A percentile compares a stretch with the other conserved stretches of the same genome.
phyloP scores from a whole-genome alignment of 2,888 invertebrate species.

The Neuroscelio doddi region DNA sequence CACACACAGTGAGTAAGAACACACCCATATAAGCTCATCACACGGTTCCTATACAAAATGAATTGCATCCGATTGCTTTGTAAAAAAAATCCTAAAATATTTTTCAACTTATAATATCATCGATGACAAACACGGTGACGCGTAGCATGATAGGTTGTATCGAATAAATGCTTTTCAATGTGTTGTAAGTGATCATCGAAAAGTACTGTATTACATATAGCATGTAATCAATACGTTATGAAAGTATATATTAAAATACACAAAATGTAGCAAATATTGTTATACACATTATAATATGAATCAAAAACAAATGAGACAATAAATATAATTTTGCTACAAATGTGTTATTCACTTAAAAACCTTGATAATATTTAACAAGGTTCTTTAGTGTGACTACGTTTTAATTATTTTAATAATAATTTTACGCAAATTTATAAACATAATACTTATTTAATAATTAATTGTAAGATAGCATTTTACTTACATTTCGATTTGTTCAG shows the following conservation, averaged over 20 bases:
- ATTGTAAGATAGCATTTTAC: too few species aligned
- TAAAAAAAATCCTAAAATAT: constrained; percentile 38
- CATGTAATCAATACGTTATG: constrained; percentile 51
- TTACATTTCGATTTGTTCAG: too few species aligned
- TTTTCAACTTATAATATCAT: constrained; percentile 31
- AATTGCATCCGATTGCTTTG: constrained; percentile 36
- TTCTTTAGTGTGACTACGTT: too few species aligned
- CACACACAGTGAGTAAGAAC: constrained; percentile 11
- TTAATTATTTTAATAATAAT: too few species aligned
- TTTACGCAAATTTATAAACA: too few species aligned
- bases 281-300: constrained; percentile 62
- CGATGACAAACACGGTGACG: constrained; percentile 19
- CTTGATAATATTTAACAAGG: too few species aligned
- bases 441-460: too few species aligned
- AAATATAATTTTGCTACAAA: constrained; percentile 70
- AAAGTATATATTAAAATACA: constrained; percentile 60
- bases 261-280: constrained; percentile 65
- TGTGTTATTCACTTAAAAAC: too few species aligned
- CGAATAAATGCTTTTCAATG: constrained; percentile 63
- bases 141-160: constrained; percentile 44
- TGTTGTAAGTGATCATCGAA: constrained; percentile 52
- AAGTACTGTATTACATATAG: constrained; percentile 49
- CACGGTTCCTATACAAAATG: constrained; percentile 43
- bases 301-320: constrained; percentile 68
- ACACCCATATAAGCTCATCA: constrained; percentile 37